These are phyloP conservation scores for Fukomys damarensis DNA, from an alignment of 2,113 vertebrate genomes.

Conservation along the genomic window DNA sequence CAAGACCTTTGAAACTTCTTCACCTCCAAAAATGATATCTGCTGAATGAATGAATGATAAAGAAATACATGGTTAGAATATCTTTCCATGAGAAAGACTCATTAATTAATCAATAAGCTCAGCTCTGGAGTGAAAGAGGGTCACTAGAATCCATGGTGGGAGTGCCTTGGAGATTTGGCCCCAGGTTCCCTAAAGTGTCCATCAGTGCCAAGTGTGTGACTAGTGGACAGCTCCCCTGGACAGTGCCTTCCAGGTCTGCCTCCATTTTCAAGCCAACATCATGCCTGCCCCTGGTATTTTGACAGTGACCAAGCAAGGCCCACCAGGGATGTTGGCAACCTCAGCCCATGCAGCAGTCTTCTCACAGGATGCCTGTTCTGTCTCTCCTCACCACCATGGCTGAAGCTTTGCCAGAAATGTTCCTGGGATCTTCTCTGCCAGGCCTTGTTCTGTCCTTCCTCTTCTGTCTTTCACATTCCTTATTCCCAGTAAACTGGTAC, in stretches of 20 bases:
- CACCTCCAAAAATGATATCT: not conserved
- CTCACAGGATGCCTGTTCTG: no score
- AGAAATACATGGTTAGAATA: not conserved
- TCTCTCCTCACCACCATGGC: not conserved
- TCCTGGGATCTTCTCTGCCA: not conserved
- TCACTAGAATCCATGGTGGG: not conserved
- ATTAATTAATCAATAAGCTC: no score
- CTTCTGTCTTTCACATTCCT: accelerated
- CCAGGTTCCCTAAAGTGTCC: not conserved
- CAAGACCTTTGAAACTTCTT: no score
- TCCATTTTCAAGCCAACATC: not conserved
- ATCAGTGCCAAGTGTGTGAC: not conserved
- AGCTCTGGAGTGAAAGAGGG: not conserved
- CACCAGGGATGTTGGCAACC: no score
- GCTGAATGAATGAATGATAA: no score
- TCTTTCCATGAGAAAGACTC: not conserved
- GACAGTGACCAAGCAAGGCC: not conserved
- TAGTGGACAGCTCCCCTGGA: no score
- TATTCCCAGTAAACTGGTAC: accelerated
- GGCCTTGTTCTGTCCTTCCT: not conserved
- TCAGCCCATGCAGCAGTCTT: no score
- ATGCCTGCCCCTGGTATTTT: not conserved
- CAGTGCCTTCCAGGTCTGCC: no score
- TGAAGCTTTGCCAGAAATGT: not conserved
- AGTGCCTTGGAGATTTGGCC: not conserved